Evolutionary conservation across 2,113 vertebrate genomes (phyloP).

Genomic region (Bostrychus sinensis): DNA sequence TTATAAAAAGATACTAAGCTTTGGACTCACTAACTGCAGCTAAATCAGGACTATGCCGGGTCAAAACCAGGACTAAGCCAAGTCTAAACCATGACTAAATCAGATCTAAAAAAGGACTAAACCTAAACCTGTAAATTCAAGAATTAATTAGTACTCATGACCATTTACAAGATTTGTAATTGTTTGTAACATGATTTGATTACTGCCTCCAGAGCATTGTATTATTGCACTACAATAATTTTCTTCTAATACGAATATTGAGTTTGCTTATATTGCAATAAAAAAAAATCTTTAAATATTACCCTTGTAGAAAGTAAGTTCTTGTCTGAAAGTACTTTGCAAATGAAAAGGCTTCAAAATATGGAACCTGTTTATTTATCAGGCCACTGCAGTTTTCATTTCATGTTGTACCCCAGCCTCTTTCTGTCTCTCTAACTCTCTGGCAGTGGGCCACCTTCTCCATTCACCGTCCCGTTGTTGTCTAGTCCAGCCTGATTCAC

Average conservation of each 20-base stretch:
- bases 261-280: too few species aligned
- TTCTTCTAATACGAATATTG: too few species aligned
- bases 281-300: too few species aligned
- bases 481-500: slow-evolving; percentile 4
- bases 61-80: background rate
- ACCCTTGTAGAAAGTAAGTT: background rate
- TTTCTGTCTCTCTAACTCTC: background rate
- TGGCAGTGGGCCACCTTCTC: slow-evolving; percentile 7
- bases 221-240: too few species aligned
- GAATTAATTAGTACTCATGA: too few species aligned
- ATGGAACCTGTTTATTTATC: background rate
- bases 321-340: background rate
- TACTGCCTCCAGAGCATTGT: too few species aligned
- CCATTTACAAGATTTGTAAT: too few species aligned
- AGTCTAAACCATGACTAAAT: background rate
- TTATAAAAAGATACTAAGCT: too few species aligned
- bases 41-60: too few species aligned
- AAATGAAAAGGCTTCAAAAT: background rate
- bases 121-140: background rate
- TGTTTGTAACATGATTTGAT: too few species aligned
- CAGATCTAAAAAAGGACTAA: background rate
- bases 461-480: slow-evolving; percentile 7
- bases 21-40: too few species aligned
- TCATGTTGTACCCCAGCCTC: background rate
- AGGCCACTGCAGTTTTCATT: background rate